Percentiles rank a stretch among this genome's conserved stretches.
Conservation (phyloP, 2,888 invertebrate species). For the Ophion costatus region DNA sequence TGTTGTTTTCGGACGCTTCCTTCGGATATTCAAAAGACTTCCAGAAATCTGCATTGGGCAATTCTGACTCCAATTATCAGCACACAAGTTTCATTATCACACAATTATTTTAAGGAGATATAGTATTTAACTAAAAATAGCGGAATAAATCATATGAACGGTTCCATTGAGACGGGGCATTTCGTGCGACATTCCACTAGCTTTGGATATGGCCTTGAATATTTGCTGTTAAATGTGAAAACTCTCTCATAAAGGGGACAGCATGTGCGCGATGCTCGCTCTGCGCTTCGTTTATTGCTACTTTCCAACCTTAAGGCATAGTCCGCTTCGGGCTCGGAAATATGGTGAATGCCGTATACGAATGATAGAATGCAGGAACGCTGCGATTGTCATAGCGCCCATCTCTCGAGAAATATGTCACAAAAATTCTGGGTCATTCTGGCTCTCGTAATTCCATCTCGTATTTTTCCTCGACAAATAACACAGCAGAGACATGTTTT, state of each 20-base stretch:
- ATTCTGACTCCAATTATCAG: no score
- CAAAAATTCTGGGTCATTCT: constrained; percentile 30
- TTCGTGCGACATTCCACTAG: constrained; percentile 31
- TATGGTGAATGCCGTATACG: constrained; percentile 25
- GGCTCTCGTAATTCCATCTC: constrained; percentile 14
- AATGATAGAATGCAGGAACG: constrained; percentile 24
- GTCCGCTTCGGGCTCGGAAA: constrained; percentile 18
- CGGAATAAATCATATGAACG: not conserved
- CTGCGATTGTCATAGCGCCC: constrained; percentile 22
- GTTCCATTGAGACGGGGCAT: constrained; percentile 10
- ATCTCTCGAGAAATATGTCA: constrained; percentile 14
- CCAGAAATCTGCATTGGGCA: no score
- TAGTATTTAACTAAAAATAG: constrained; percentile 18
- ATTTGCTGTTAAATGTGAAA: constrained; percentile 47
- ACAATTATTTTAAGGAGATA: not conserved
- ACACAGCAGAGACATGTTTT: not conserved
- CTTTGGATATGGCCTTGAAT: constrained; percentile 38
- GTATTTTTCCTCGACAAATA: constrained; percentile 10
- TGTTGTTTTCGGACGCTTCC: no score
- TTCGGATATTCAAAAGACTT: no score
- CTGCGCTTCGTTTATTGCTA: constrained; percentile 47
- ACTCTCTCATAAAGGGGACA: constrained; percentile 45
- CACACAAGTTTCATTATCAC: not conserved
- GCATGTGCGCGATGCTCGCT: constrained; percentile 10
- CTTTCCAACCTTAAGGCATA: constrained; percentile 35